Conservation (phyloP, 2,797 vertebrate species). For the Borostomias antarcticus region DNA sequence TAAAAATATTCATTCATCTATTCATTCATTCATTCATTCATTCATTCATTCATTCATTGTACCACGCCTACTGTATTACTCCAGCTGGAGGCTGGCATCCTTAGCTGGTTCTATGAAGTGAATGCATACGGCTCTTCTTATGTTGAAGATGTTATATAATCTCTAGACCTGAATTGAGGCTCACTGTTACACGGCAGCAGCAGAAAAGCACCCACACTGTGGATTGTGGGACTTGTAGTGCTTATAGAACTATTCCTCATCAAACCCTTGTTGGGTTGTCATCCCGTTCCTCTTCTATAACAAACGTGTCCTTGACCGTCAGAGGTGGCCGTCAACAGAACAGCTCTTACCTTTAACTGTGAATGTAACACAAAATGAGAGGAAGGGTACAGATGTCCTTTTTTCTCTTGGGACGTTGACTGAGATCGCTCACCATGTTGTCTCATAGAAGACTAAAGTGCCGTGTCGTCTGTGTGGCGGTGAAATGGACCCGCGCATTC, state of each 20-base stretch:
- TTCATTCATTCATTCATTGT: no score
- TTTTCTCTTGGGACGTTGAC: conserved; percentile 66
- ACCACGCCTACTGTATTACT: no score
- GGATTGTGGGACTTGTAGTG: conserved; percentile 1
- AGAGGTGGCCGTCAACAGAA: not conserved
- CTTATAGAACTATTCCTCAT: not conserved
- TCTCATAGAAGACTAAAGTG: conserved; percentile 60
- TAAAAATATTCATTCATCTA: no score
- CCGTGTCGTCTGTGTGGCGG: not conserved
- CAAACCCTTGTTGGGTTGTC: not conserved
- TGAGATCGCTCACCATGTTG: conserved; percentile 55
- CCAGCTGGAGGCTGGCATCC: no score
- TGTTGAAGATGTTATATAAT: no score
- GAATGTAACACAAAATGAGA: not conserved
- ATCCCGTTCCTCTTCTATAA: not conserved
- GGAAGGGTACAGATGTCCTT: conserved; percentile 35
- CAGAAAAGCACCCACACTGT: not conserved
- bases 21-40: no score
- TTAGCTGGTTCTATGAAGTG: no score
- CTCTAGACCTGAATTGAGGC: no score
- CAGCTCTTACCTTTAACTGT: not conserved
- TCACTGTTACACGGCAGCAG: no score
- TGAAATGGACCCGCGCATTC: conserved; percentile 51
- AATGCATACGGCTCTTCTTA: no score
- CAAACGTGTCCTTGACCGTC: not conserved